These are phyloP conservation scores for Neodiprion lecontei DNA, from an alignment of 1,140 invertebrate genomes.

Conservation along the genomic window DNA sequence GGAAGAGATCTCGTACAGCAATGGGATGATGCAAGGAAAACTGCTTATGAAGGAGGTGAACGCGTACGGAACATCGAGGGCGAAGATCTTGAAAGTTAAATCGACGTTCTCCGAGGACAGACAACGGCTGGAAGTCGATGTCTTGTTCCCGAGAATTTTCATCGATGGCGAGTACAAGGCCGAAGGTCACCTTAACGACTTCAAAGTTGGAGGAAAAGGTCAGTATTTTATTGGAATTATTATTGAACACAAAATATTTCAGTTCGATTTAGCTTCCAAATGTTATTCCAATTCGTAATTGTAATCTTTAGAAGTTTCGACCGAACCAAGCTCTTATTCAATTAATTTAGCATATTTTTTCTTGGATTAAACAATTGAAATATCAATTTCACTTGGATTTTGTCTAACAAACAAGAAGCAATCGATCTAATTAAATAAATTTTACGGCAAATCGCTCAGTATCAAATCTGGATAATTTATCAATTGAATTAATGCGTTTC, in stretches of 20 bases:
- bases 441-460: too few relatives aligned
- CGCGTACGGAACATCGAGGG: conserved; percentile 57
- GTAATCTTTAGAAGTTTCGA: too few relatives aligned
- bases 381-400: too few relatives aligned
- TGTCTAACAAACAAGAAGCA: too few relatives aligned
- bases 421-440: too few relatives aligned
- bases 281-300: too few relatives aligned
- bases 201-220: conserved; percentile 63
- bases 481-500: too few relatives aligned
- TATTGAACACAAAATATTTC: background rate
- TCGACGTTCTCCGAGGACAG: conserved; percentile 59
- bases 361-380: too few relatives aligned
- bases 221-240: conserved; percentile 1
- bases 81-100: conserved; percentile 62
- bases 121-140: conserved; percentile 64
- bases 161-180: conserved; percentile 62
- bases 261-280: too few relatives aligned
- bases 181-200: conserved; percentile 57
- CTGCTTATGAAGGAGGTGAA: conserved; percentile 57
- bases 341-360: too few relatives aligned
- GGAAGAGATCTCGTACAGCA: conserved; percentile 55
- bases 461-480: too few relatives aligned
- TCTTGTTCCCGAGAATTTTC: conserved; percentile 56
- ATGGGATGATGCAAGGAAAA: conserved; percentile 59
- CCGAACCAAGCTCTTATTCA: too few relatives aligned